Base-by-base conservation (phyloP, 2,888 invertebrate genomes). In the Mythimna impura region DNA sequence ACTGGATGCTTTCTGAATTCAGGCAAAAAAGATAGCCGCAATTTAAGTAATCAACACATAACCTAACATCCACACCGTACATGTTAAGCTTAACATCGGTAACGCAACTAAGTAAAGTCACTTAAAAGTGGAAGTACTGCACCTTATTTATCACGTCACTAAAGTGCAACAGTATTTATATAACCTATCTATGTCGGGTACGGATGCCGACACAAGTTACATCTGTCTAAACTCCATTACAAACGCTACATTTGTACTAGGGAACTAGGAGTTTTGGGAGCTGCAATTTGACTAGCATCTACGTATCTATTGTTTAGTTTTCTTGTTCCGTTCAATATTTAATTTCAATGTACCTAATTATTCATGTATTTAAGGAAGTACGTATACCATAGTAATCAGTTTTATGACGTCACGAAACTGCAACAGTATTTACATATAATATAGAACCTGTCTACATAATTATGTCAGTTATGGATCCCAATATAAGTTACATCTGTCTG, bases 161-260 rank as follows among this genome's bases (percentile, higher is more conserved):
- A 54, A 71, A 78, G 54, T 73, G 55, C 63, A 73, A 34, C 55
- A 68, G 54, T 66, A 73, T 70, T 76, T 66, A 52, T 70, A n/a
- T 68, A 66, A 54, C 40, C 61, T 71, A 73, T 58, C 22, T 84
- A 17, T 54, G 70, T 64, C 17, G n/a, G 36, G 62, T 22, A 62
- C 74, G 68, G 66, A 77, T 65, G 57, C 77, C 68, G 69, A 73
- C 81, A 70, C 76, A 76, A 77, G 81, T 76, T 77, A 71, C 84
- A 71, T 83, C 71, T 68, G 76, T 77, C 84, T 77, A 82, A 82
- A 82, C 77, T 84, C 68, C 67, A 73, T 73, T 83, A 80, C 81
- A 67, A 84, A 81, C 54, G 62, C 54, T 58, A 58, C 71, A 80
- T 83, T 76, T 83, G 80, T 52, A 64, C 60, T 47, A 58, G 57